Evolutionary conservation across 2,797 vertebrate species (phyloP).

Genomic region (Chrysocyon brachyurus): DNA sequence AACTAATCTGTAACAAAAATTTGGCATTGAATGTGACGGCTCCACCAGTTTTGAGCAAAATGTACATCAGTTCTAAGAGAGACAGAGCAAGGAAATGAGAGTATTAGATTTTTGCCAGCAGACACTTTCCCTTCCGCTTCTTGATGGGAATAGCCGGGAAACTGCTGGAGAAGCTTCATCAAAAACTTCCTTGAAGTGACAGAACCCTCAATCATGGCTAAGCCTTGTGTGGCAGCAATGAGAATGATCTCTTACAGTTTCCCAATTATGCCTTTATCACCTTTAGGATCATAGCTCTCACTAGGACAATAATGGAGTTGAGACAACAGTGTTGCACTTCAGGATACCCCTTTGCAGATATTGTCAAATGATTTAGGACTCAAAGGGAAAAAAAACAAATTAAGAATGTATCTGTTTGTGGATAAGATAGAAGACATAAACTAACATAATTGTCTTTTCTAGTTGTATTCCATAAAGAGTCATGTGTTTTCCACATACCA

Average conservation of each 20-base stretch:
- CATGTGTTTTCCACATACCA: slow-evolving; percentile 95
- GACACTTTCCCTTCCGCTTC: background rate
- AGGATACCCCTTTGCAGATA: background rate
- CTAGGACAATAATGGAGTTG: background rate
- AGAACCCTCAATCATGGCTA: background rate
- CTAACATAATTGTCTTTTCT: background rate
- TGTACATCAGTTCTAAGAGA: background rate
- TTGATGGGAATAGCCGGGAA: background rate
- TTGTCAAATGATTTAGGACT: background rate
- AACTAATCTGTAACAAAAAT: background rate
- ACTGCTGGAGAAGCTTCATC: background rate
- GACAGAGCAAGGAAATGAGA: background rate
- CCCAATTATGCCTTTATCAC: background rate
- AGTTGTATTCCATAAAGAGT: slow-evolving; percentile 90
- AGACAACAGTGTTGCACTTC: background rate
- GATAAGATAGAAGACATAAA: background rate
- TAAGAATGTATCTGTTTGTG: background rate
- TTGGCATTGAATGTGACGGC: background rate
- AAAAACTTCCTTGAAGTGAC: background rate
- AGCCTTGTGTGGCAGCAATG: background rate
- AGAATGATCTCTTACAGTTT: background rate
- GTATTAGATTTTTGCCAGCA: background rate
- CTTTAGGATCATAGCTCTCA: background rate
- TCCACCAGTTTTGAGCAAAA: background rate
- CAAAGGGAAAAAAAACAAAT: background rate